Conservation (phyloP, 2,113 vertebrate species). For the Brevimyrus niger region DNA sequence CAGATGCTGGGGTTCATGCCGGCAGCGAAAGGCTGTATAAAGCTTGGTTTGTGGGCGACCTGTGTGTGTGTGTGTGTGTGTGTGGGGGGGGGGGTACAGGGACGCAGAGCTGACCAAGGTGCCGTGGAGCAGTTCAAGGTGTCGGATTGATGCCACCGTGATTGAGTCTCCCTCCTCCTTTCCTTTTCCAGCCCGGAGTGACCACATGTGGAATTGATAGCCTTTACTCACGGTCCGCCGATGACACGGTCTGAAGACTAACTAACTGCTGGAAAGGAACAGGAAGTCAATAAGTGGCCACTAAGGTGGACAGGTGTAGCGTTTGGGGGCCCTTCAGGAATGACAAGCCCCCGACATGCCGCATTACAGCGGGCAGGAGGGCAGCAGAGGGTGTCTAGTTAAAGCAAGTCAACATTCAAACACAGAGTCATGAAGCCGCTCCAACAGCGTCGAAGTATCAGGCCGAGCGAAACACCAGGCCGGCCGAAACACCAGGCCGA, state of each 20-base stretch:
- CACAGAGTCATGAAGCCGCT: not conserved
- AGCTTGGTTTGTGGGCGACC: slow-evolving; percentile 82
- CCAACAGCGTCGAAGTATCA: not conserved
- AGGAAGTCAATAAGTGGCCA: not conserved
- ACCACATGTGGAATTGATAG: not conserved
- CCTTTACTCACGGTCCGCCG: not conserved
- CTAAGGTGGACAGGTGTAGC: not conserved
- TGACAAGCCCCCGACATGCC: not conserved
- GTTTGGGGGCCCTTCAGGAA: not conserved
- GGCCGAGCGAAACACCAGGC: not conserved
- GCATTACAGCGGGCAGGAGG: not conserved
- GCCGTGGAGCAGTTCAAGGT: slow-evolving; percentile 57
- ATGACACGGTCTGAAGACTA: not conserved
- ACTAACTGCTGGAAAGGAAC: not conserved
- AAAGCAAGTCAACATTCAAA: not conserved
- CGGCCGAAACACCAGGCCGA: no score
- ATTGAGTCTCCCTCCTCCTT: no score
- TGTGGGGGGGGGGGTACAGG: slow-evolving; percentile 52
- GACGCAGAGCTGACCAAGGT: slow-evolving; percentile 76
- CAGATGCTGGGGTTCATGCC: slow-evolving; percentile 69
- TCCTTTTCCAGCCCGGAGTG: no score
- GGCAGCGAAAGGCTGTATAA: slow-evolving; percentile 72
- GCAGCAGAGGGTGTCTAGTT: not conserved
- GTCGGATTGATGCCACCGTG: not conserved
- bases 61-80: slow-evolving; percentile 14